These are phyloP conservation scores for Atherinomorus stipes DNA, from an alignment of 2,113 vertebrate genomes.

Conservation along the genomic window DNA sequence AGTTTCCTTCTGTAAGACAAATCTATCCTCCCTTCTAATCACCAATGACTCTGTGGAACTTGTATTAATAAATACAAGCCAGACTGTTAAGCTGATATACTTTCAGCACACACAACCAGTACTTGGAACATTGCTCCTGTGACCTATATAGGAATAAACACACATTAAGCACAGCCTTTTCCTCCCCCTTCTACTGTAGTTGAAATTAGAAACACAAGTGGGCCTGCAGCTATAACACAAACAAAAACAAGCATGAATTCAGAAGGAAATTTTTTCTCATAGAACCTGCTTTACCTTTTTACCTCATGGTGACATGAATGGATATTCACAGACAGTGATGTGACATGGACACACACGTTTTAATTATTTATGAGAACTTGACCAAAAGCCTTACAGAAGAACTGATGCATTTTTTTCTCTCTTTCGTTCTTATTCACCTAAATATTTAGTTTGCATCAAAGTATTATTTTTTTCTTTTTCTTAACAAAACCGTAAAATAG, in stretches of 20 bases:
- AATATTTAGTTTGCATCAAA: too few species aligned
- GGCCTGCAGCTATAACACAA: constrained; percentile 42
- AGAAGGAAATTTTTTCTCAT: constrained; percentile 32
- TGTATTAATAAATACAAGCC: too few species aligned
- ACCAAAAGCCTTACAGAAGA: background rate
- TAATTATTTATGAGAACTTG: background rate
- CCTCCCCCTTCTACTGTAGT: background rate
- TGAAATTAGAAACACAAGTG: constrained; percentile 49
- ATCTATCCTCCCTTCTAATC: too few species aligned
- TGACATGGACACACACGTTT: background rate
- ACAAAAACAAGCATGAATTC: constrained; percentile 49
- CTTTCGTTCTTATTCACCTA: too few species aligned
- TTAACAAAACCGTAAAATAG: too few species aligned
- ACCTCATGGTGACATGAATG: background rate
- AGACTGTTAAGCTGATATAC: background rate
- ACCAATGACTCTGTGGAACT: too few species aligned
- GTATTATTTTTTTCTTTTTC: too few species aligned
- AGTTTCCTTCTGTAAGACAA: too few species aligned
- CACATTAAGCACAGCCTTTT: background rate
- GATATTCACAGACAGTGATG: background rate
- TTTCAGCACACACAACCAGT: background rate
- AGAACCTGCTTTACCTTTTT: constrained; percentile 13
- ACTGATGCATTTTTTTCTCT: background rate
- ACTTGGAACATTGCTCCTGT: constrained; percentile 3
- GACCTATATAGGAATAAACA: constrained; percentile 36